These are phyloP conservation scores for Fukomys damarensis DNA, from an alignment of 2,113 vertebrate species.

Conservation along the genomic window DNA sequence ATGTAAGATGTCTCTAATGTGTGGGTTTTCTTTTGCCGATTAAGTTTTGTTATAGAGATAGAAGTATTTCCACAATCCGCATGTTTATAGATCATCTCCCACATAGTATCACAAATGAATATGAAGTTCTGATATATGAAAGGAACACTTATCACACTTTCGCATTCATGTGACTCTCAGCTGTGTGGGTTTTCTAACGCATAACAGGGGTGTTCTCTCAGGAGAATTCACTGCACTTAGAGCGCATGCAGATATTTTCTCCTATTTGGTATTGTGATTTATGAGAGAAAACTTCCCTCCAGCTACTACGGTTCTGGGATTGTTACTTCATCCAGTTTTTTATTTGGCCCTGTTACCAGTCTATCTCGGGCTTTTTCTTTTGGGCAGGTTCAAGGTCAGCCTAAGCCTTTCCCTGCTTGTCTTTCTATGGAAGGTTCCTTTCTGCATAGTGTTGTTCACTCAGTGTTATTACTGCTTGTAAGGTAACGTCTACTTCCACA, in stretches of 20 bases:
- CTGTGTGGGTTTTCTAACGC: constrained; percentile 80
- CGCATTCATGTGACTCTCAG: constrained; percentile 83
- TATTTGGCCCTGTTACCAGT: background rate
- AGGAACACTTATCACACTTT: constrained; percentile 84
- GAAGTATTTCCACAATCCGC: constrained; percentile 81
- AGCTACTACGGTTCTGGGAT: background rate
- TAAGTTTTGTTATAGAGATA: constrained; percentile 80
- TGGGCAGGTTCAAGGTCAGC: background rate
- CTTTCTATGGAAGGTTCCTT: background rate
- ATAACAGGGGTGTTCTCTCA: constrained; percentile 48
- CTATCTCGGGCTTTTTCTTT: background rate
- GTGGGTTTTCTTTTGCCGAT: constrained; percentile 81
- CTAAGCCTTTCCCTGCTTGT: constrained; percentile 39
- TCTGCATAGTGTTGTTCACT: background rate
- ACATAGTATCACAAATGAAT: constrained; percentile 73
- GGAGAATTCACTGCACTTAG: constrained; percentile 70
- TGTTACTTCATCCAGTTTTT: background rate
- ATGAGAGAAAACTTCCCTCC: background rate
- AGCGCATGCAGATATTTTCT: constrained; percentile 74
- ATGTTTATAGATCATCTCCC: constrained; percentile 68
- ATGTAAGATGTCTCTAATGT: constrained; percentile 80
- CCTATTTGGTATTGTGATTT: constrained; percentile 64
- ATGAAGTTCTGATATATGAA: constrained; percentile 76
- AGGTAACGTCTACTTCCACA: background rate
- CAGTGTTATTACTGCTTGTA: background rate